phyloP scores from a whole-genome alignment of 1,140 invertebrate genomes.

The Trichonephila clavipes region DNA sequence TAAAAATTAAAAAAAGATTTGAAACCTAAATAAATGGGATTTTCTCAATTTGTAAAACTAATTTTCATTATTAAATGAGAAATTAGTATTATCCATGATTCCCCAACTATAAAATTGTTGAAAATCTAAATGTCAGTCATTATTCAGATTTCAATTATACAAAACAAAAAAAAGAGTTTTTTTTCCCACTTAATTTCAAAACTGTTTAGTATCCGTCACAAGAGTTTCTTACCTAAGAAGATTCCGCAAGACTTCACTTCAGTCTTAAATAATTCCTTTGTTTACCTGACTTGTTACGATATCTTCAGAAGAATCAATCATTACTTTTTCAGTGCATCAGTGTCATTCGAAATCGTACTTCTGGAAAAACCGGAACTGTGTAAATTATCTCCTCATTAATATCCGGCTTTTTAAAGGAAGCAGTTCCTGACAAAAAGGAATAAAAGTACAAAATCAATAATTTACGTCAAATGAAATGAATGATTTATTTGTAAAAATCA shows the following conservation, averaged over 20 bases:
- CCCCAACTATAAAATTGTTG: too few relatives aligned
- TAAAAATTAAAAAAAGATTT: too few relatives aligned
- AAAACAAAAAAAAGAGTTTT: too few relatives aligned
- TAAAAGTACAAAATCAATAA: not conserved
- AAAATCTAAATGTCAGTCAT: too few relatives aligned
- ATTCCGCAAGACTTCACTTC: not conserved
- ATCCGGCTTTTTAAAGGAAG: slow-evolving; percentile 24
- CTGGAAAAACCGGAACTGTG: slow-evolving; percentile 17
- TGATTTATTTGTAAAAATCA: not conserved
- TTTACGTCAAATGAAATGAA: not conserved
- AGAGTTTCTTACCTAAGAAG: not conserved
- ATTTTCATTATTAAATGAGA: too few relatives aligned
- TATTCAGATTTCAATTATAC: too few relatives aligned
- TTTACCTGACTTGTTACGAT: not conserved
- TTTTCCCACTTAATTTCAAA: not conserved
- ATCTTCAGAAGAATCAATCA: not conserved
- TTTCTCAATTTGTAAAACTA: too few relatives aligned
- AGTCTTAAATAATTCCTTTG: not conserved
- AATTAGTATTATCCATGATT: too few relatives aligned
- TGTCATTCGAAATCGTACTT: not conserved
- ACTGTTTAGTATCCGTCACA: too few relatives aligned
- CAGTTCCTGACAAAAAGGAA: not conserved
- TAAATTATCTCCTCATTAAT: slow-evolving; percentile 13
- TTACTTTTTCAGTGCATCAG: not conserved
- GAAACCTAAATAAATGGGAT: too few relatives aligned